phyloP scores from a whole-genome alignment of 23 tunicate species.

The Aplidium turbinatum region DNA sequence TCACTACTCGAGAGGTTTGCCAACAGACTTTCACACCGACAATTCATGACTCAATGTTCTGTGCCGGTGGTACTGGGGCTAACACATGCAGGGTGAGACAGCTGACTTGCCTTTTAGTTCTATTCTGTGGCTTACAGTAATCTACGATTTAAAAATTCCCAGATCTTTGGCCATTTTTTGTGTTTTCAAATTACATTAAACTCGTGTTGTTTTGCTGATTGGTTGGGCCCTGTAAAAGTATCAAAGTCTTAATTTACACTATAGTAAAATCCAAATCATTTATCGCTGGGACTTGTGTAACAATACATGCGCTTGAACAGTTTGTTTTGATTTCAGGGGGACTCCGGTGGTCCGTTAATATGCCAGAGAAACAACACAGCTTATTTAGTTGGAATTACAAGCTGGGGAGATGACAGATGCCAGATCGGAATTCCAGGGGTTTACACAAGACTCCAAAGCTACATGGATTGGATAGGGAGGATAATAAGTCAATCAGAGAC shows the following conservation, averaged over 20 bases:
- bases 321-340: slow-evolving; percentile 88
- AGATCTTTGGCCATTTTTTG: no score
- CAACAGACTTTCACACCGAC: slow-evolving; percentile 44
- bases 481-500: slow-evolving; percentile 29
- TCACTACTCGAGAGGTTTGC: slow-evolving; percentile 50
- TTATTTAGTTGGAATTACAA: slow-evolving; percentile 80
- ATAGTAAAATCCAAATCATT: no score
- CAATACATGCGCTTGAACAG: no score
- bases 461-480: slow-evolving; percentile 59
- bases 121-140: no score
- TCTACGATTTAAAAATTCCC: no score
- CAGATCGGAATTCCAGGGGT: slow-evolving; percentile 68
- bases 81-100: slow-evolving; percentile 75
- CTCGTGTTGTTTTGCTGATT: no score
- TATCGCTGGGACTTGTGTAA: no score
- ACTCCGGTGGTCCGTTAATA: slow-evolving; percentile 87
- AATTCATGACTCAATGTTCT: slow-evolving; percentile 67
- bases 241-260: no score
- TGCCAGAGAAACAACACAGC: slow-evolving; percentile 50
- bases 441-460: slow-evolving; percentile 80
- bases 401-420: slow-evolving; percentile 87
- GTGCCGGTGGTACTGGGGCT: slow-evolving; percentile 87
- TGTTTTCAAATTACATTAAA: no score
- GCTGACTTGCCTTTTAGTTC: neutral
- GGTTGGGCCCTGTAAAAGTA: no score